Conservation (phyloP, 2,797 vertebrate genomes). For the Scleropages formosus region DNA sequence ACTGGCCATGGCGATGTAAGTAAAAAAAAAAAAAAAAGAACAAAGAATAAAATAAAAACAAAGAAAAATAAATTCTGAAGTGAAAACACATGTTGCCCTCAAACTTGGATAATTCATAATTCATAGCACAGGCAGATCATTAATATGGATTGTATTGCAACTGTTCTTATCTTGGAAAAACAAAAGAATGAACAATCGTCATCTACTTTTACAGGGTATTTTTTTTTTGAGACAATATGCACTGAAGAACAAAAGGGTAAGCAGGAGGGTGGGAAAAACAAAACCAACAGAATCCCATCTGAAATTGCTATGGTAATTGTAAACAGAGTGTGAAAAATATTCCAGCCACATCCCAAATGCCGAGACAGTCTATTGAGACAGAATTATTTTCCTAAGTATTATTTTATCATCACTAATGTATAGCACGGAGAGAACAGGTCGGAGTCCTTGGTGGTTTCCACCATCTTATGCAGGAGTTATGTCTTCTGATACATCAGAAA, state of each 20-base stretch:
- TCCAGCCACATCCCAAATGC: not conserved
- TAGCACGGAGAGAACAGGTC: not conserved
- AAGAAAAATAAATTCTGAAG: too few species aligned
- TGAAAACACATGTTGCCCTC: too few species aligned
- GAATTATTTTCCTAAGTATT: slow-evolving; percentile 18
- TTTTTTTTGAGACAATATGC: not conserved
- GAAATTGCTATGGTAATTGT: not conserved
- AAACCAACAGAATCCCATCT: not conserved
- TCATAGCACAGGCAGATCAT: too few species aligned
- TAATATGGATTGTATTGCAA: too few species aligned
- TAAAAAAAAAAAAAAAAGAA: too few species aligned
- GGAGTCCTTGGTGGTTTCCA: not conserved
- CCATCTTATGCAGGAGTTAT: not conserved
- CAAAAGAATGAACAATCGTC: not conserved
- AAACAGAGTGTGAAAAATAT: not conserved
- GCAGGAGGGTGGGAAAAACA: not conserved
- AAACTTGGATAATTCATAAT: too few species aligned
- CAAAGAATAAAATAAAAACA: too few species aligned
- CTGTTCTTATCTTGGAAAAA: not conserved
- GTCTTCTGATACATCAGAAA: not conserved
- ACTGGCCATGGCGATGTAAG: too few species aligned
- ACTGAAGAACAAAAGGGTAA: not conserved
- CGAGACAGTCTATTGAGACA: not conserved
- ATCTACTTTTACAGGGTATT: not conserved
- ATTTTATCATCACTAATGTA: not conserved